Evolutionary conservation across 2,113 vertebrate species (phyloP).

Genomic region (Pseudorhombus dupliciocellatus): DNA sequence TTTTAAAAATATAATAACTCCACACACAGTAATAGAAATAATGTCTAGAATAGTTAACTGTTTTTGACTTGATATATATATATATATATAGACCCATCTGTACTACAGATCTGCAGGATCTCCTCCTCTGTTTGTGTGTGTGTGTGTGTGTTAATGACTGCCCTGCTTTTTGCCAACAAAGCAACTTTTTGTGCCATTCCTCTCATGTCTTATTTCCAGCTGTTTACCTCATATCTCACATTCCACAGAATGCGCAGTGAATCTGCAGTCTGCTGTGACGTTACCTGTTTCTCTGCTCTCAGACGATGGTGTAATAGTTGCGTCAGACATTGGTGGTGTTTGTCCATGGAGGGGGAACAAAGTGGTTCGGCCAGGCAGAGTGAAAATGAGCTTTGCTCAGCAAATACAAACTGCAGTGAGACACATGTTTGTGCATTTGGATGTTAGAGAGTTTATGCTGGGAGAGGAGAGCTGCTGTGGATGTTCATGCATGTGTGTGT

Average conservation of each 20-base stretch:
- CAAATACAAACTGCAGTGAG: slow-evolving; percentile 62
- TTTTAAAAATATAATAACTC: too few species aligned
- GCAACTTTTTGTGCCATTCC: slow-evolving; percentile 71
- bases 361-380: slow-evolving; percentile 37
- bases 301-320: slow-evolving; percentile 47
- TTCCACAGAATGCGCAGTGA: slow-evolving; percentile 48
- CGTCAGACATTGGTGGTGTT: slow-evolving; percentile 50
- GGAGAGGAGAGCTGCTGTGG: slow-evolving; percentile 14
- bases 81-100: slow-evolving; percentile 70
- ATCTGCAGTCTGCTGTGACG: slow-evolving; percentile 31
- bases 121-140: slow-evolving; percentile 9
- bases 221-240: slow-evolving; percentile 85
- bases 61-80: slow-evolving; percentile 54
- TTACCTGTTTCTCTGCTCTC: slow-evolving; percentile 47
- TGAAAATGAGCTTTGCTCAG: slow-evolving; percentile 71
- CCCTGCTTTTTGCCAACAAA: slow-evolving; percentile 71
- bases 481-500: slow-evolving; percentile 54
- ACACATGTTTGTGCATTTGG: slow-evolving; percentile 43
- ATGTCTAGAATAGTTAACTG: slow-evolving; percentile 18
- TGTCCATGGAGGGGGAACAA: slow-evolving; percentile 47
- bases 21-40: too few species aligned
- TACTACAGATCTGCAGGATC: slow-evolving; percentile 21
- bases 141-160: slow-evolving; percentile 57
- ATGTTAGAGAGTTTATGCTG: slow-evolving; percentile 25
- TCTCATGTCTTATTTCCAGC: slow-evolving; percentile 72